These are phyloP conservation scores for Morpho achilles DNA, from an alignment of 2,888 invertebrate species.

Conservation along the genomic window DNA sequence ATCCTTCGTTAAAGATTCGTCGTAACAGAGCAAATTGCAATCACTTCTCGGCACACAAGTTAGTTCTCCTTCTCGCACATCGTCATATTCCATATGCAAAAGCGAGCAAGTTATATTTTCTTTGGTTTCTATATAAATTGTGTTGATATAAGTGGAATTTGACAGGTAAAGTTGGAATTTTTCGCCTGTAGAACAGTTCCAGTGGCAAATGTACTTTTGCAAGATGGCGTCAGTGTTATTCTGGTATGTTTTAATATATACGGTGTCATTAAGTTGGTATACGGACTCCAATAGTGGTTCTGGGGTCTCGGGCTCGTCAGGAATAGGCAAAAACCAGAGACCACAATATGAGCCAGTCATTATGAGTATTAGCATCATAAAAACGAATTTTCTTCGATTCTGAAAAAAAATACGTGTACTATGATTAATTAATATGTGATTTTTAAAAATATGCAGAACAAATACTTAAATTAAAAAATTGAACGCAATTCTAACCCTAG, in stretches of 20 bases:
- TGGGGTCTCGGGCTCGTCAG: slow-evolving; percentile 31
- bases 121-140: slow-evolving; percentile 46
- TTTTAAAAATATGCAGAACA: too few relatives aligned
- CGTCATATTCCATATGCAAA: slow-evolving; percentile 52
- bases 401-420: slow-evolving; percentile 44
- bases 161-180: slow-evolving; percentile 53
- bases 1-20: slow-evolving; percentile 31
- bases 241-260: slow-evolving; percentile 43
- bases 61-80: slow-evolving; percentile 42
- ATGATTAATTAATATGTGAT: too few relatives aligned
- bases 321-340: slow-evolving; percentile 80
- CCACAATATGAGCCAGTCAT: slow-evolving; percentile 85
- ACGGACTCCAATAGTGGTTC: slow-evolving; percentile 43
- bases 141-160: slow-evolving; percentile 50
- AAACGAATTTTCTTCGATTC: slow-evolving; percentile 83
- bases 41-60: slow-evolving; percentile 47
- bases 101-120: slow-evolving; percentile 53
- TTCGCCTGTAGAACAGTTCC: slow-evolving; percentile 49
- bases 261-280: slow-evolving; percentile 58
- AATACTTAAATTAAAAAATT: too few relatives aligned
- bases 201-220: slow-evolving; percentile 58
- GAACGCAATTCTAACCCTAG: too few relatives aligned
- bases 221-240: slow-evolving; percentile 32
- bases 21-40: slow-evolving; percentile 59
- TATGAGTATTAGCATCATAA: slow-evolving; percentile 81